Evolutionary conservation across 2,113 vertebrate genomes (phyloP).

Genomic region (Sander vitreus): DNA sequence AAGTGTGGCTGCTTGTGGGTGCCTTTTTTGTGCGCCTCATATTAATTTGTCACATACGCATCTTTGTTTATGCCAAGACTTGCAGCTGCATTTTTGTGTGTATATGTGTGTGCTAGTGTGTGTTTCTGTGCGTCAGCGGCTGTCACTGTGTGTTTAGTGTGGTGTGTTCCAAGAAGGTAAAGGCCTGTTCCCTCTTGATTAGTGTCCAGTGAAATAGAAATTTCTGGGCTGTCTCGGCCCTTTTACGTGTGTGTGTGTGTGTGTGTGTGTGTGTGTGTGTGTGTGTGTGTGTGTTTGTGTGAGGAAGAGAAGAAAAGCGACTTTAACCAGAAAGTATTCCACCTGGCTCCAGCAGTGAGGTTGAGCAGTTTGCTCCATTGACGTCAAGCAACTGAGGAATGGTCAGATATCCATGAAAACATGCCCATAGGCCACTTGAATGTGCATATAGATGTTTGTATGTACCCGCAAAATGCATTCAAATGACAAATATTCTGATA

Average conservation of each 20-base stretch:
- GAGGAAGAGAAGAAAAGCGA: not conserved
- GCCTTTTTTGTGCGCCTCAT: conserved; percentile 34
- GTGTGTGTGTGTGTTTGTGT: not conserved
- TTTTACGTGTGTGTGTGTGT: conserved; percentile 19
- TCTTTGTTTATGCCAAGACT: conserved; percentile 42
- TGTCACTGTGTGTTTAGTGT: conserved; percentile 59
- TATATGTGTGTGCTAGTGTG: not conserved
- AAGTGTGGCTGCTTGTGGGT: conserved; percentile 24
- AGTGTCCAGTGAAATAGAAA: conserved; percentile 55
- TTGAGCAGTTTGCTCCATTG: conserved; percentile 63
- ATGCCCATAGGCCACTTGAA: conserved; percentile 19
- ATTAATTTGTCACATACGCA: conserved; percentile 52
- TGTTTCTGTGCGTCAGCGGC: not conserved
- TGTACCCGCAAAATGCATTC: conserved; percentile 20
- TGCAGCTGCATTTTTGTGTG: conserved; percentile 9
- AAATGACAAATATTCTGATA: conserved; percentile 59
- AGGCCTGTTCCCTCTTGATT: conserved; percentile 59
- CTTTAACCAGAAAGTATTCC: conserved; percentile 70
- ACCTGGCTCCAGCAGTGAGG: conserved; percentile 64
- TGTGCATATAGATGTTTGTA: not conserved
- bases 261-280: not conserved
- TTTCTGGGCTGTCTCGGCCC: conserved; percentile 40
- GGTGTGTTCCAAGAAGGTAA: conserved; percentile 52
- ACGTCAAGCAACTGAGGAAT: conserved; percentile 61
- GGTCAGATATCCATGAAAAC: conserved; percentile 66